These are phyloP conservation scores for Cartodere bifasciata DNA, from an alignment of 2,888 invertebrate species.

Conservation along the genomic window DNA sequence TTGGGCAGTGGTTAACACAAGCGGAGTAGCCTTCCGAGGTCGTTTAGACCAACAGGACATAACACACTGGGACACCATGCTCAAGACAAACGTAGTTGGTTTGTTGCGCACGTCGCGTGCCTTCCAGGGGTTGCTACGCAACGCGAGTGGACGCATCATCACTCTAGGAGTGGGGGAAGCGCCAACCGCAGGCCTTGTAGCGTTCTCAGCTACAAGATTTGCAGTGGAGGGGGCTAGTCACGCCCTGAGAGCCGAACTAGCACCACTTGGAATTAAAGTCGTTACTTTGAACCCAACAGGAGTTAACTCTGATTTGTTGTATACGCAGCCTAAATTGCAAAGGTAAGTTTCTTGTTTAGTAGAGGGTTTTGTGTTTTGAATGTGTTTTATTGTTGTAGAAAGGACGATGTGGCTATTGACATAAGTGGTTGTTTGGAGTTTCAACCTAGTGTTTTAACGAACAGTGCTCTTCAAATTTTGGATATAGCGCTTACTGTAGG, in stretches of 20 bases:
- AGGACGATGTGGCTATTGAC: conserved; percentile 27
- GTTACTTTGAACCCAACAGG: conserved; percentile 63
- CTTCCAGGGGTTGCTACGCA: conserved; percentile 58
- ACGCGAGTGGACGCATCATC: conserved; percentile 52
- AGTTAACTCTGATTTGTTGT: conserved; percentile 50
- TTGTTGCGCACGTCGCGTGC: conserved; percentile 61
- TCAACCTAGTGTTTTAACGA: conserved; percentile 28
- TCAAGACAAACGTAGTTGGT: conserved; percentile 59
- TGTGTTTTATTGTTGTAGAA: neutral
- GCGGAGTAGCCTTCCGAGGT: conserved; percentile 62
- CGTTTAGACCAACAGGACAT: conserved; percentile 55
- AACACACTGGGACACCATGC: conserved; percentile 55
- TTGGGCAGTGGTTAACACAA: conserved; percentile 75
- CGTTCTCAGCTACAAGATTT: conserved; percentile 42
- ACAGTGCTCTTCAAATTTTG: conserved; percentile 25
- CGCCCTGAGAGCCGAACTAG: conserved; percentile 55
- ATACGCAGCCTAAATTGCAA: conserved; percentile 47
- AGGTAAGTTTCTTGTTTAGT: conserved; percentile 26
- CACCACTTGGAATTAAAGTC: conserved; percentile 58
- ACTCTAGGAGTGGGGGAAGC: conserved; percentile 49
- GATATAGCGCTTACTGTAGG: conserved; percentile 28
- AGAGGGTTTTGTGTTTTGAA: neutral
- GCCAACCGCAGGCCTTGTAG: conserved; percentile 40
- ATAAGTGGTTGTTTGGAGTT: conserved; percentile 27
- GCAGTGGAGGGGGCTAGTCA: conserved; percentile 72